Percentiles rank a stretch among this genome's conserved stretches.
phyloP scores from a whole-genome alignment of 2,797 vertebrate species.

The Chelon auratus region DNA sequence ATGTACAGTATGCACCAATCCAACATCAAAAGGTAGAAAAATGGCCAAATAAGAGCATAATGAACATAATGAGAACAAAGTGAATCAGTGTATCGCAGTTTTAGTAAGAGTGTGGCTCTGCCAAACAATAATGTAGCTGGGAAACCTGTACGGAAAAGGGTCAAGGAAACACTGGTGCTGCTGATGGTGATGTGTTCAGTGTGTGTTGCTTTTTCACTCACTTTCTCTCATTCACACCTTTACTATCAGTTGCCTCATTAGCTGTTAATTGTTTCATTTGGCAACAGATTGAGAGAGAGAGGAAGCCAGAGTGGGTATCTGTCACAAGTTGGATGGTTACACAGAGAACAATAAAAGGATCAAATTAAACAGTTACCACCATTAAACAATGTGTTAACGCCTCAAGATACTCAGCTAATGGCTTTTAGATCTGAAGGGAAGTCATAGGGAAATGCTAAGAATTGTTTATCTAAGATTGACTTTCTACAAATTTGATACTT shows the following conservation, averaged over 20 bases:
- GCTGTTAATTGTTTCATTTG: constrained; percentile 63
- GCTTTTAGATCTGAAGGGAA: neutral
- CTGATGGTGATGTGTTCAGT: constrained; percentile 10
- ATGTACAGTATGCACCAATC: neutral
- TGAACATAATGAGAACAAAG: neutral
- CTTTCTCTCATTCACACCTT: constrained; percentile 25
- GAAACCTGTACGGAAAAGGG: constrained; percentile 19
- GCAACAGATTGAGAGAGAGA: constrained; percentile 32
- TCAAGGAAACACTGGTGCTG: constrained; percentile 10
- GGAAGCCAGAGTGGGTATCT: constrained; percentile 5
- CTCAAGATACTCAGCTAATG: neutral
- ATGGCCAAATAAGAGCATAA: neutral
- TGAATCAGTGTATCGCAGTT: neutral
- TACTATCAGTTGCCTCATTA: constrained; percentile 63
- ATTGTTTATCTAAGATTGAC: neutral
- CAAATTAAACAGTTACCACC: constrained; percentile 11
- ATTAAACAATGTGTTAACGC: neutral
- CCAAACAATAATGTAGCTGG: constrained; percentile 13
- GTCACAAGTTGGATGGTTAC: constrained; percentile 33
- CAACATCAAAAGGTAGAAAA: no score
- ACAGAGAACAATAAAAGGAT: constrained; percentile 35
- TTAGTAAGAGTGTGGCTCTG: neutral
- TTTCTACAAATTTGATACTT: neutral
- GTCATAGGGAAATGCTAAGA: neutral
- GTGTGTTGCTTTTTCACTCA: neutral